Evolutionary conservation across 2,888 invertebrate genomes (phyloP).

Genomic region (Hirtodrosophila trivittata): DNA sequence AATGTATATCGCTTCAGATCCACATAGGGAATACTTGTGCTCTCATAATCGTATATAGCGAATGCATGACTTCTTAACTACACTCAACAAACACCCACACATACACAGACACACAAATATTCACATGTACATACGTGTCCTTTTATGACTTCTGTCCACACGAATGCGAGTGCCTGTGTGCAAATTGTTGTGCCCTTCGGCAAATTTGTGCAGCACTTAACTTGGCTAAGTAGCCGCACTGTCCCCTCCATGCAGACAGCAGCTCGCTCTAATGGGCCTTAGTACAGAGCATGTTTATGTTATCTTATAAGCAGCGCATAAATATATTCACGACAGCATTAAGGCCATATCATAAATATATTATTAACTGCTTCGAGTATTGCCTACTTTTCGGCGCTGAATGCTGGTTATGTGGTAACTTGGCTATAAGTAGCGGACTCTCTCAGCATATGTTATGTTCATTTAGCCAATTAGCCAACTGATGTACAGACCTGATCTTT

Average conservation of each 20-base stretch:
- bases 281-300: slow-evolving; percentile 49
- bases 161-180: background rate
- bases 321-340: slow-evolving; percentile 50
- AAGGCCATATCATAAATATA: slow-evolving; percentile 46
- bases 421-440: background rate
- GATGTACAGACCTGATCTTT: too few relatives aligned
- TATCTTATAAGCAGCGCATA: slow-evolving; percentile 60
- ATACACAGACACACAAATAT: too few relatives aligned
- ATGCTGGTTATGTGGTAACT: background rate
- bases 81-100: slow-evolving; percentile 31
- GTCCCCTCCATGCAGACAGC: slow-evolving; percentile 20
- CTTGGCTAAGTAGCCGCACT: slow-evolving; percentile 58
- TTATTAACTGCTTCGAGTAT: slow-evolving; percentile 32
- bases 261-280: slow-evolving; percentile 35
- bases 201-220: slow-evolving; percentile 68
- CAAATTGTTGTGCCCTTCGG: slow-evolving; percentile 43
- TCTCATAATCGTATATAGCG: slow-evolving; percentile 8
- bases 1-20: slow-evolving; percentile 64
- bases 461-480: too few relatives aligned
- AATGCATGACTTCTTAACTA: slow-evolving; percentile 36
- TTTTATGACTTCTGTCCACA: slow-evolving; percentile 33
- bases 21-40: slow-evolving; percentile 22
- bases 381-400: slow-evolving; percentile 10
- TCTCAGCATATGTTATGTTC: too few relatives aligned
- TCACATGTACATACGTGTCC: too few relatives aligned